Percentiles rank a stretch among this genome's conserved stretches.
Evolutionary conservation across 2,113 vertebrate species (phyloP).

Genomic region (Erpornis zantholeuca): DNA sequence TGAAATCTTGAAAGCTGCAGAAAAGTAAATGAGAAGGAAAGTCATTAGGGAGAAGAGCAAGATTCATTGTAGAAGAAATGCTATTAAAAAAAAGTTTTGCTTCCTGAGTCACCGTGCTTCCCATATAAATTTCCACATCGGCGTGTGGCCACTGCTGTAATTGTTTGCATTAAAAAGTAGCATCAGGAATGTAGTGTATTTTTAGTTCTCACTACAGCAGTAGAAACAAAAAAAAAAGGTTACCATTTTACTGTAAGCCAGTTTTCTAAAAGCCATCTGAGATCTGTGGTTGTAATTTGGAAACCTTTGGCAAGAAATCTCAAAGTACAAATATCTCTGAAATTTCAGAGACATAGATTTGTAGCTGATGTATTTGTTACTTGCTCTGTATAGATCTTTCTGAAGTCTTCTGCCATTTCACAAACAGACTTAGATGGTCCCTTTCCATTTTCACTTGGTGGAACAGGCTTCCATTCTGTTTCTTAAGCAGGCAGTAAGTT

Average conservation of each 20-base stretch:
- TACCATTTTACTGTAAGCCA: background rate
- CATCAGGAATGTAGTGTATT: background rate
- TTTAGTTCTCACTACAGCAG: background rate
- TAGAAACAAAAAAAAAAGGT: background rate
- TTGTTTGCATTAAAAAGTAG: background rate
- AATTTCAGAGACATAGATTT: background rate
- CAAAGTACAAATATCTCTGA: background rate
- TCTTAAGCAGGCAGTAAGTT: background rate
- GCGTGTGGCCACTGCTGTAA: background rate
- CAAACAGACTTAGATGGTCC: background rate
- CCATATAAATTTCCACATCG: background rate
- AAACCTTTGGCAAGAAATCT: background rate
- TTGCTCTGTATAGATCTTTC: background rate
- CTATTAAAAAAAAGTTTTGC: conserved; percentile 1
- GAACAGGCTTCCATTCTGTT: background rate
- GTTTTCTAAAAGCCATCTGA: background rate
- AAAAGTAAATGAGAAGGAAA: background rate
- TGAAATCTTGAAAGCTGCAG: background rate
- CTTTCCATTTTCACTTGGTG: background rate
- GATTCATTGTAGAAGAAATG: conserved; percentile 20
- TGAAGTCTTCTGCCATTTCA: background rate
- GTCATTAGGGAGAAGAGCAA: background rate
- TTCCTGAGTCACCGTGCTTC: background rate
- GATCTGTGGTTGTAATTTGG: background rate
- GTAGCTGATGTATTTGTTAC: background rate